These are phyloP conservation scores for Tragulus kanchil DNA, from an alignment of 2,113 vertebrate species.

Conservation along the genomic window DNA sequence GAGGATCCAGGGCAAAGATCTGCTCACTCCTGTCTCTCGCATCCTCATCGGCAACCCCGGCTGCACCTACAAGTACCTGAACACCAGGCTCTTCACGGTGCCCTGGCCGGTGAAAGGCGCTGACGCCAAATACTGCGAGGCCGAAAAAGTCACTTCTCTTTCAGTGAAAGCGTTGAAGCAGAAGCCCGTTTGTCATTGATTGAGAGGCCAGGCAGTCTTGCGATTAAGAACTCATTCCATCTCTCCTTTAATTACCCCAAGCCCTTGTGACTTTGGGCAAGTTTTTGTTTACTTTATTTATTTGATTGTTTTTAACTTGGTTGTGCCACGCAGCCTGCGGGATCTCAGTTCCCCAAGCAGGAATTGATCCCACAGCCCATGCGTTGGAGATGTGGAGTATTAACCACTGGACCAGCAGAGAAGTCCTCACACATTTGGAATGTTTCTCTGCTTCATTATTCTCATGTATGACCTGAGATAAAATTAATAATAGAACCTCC, in stretches of 20 bases:
- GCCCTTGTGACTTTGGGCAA: background rate
- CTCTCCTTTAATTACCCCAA: background rate
- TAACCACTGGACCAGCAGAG: background rate
- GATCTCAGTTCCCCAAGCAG: background rate
- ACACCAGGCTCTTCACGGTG: slow-evolving; percentile 96
- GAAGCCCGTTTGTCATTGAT: background rate
- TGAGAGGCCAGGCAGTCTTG: background rate
- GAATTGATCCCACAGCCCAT: background rate
- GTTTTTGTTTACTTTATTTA: background rate
- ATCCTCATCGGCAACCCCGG: slow-evolving; percentile 95
- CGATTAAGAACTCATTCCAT: background rate
- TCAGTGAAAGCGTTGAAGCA: background rate
- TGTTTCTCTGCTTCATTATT: background rate
- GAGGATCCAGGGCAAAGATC: slow-evolving; percentile 94
- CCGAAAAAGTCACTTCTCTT: slow-evolving; percentile 75
- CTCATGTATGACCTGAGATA: background rate
- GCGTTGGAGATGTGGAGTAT: background rate
- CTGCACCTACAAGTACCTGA: slow-evolving; percentile 96
- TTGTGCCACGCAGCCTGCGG: background rate
- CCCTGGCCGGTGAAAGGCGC: slow-evolving; percentile 93
- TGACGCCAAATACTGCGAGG: slow-evolving; percentile 89
- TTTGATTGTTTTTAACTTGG: background rate
- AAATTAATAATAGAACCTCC: background rate
- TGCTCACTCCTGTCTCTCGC: slow-evolving; percentile 95
- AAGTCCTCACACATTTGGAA: background rate